Evolutionary conservation across 2,797 vertebrate genomes (phyloP).

Genomic region (Megalops cyprinoides): DNA sequence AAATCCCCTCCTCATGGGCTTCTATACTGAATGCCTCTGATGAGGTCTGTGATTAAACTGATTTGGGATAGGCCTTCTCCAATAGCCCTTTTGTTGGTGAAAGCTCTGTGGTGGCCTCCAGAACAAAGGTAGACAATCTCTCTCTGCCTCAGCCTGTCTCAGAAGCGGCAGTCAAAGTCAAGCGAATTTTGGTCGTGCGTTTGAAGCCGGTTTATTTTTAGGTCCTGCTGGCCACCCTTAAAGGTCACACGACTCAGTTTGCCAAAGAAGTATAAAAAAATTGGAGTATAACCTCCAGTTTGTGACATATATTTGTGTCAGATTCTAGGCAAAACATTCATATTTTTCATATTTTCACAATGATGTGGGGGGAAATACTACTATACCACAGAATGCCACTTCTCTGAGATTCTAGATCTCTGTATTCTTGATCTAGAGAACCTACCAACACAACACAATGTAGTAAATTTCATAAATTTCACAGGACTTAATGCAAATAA

Average conservation of each 20-base stretch:
- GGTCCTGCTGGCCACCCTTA: conserved; percentile 20
- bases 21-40: conserved; percentile 50
- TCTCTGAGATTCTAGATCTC: background rate
- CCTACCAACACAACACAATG: too few relatives aligned
- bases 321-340: conserved; percentile 1
- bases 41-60: conserved; percentile 75
- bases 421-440: background rate
- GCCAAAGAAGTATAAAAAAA: conserved; percentile 21
- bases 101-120: conserved; percentile 20
- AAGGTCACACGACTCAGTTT: conserved; percentile 23
- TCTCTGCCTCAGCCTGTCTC: background rate
- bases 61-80: conserved; percentile 67
- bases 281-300: background rate
- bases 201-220: conserved; percentile 18
- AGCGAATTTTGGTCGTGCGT: background rate
- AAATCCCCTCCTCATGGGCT: conserved; percentile 33
- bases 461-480: too few relatives aligned
- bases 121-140: conserved; percentile 44
- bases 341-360: background rate
- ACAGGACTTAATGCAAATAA: too few relatives aligned
- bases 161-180: conserved; percentile 13
- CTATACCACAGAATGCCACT: background rate
- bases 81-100: conserved; percentile 29
- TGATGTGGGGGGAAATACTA: background rate
- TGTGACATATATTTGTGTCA: background rate